Evolutionary conservation across 1,140 invertebrate species (phyloP), one percentile per base, ranked within the genome.

Genomic region (Drosophila lowei): DNA sequence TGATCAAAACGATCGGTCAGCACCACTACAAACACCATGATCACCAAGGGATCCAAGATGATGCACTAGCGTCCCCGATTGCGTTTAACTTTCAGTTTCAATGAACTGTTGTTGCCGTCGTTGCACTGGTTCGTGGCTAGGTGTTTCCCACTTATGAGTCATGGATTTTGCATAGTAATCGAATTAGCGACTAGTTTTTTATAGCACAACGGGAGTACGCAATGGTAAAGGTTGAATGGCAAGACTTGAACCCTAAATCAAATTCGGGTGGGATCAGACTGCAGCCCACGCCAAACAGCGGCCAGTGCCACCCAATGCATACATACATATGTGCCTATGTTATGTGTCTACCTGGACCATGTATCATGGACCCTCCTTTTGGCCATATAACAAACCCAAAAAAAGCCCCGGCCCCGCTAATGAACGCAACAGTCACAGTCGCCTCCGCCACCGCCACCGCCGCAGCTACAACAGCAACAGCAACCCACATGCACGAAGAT

Each of bases 401-500:
- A 79, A 75, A 76, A 67, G 70, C 77, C 56, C 57, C 81, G 59
- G 77, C 81, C 79, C 74, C 81, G 81, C 81, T 86, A 86, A 86
- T 86, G 81, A 86, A 88, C 81, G 83, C 80, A 85, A 86, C 81
- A 85, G 81, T 74, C 83, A 63, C 60, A 71, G 52, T 64, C 78
- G 58, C 70, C 77, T 79, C 77, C 77, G 75, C 74, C 57, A 38
- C 52, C 71, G 38, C 50, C 65, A 28, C 44, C 62, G 48, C 18
- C 46, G 38, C 56, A 57, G 18, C 46, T 47, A 8, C 59, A 56
- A 16, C 53, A 65, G 65, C 61, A 64, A 61, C 54, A 59, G 43
- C 81, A 86, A 80, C 81, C 81, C 81, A 86, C 81, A 86, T 88
- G 68, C 83, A 83, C 83, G 83, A 86, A 88, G 83, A 88, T 88